A percentile compares a stretch with the other conserved stretches of the same genome.
Conservation (phyloP, 2,888 invertebrate species). For the Agapetus fuscipes region DNA sequence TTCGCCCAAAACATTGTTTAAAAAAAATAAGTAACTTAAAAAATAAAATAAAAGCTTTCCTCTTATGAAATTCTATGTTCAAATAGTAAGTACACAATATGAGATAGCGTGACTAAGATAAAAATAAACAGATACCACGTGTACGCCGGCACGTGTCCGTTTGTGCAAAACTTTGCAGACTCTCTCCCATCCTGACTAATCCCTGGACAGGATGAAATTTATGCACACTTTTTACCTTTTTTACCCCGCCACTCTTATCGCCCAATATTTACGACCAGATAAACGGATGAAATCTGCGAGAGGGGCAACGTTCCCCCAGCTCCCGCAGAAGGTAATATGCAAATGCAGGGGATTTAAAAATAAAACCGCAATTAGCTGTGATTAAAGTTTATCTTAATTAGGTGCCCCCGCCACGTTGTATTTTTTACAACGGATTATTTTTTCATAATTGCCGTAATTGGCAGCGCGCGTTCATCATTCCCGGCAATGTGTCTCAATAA, state of each 20-base stretch:
- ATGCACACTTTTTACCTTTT: conserved; percentile 14
- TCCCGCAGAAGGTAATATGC: conserved; percentile 19
- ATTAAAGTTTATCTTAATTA: conserved; percentile 22
- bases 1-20: too few relatives aligned
- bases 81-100: too few relatives aligned
- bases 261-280: conserved; percentile 22
- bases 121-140: too few relatives aligned
- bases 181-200: conserved; percentile 6
- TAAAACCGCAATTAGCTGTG: conserved; percentile 22
- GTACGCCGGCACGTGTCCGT: not conserved
- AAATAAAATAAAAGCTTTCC: not conserved
- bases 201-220: conserved; percentile 12
- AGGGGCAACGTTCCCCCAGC: conserved; percentile 7
- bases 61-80: too few relatives aligned
- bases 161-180: conserved; percentile 15
- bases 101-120: too few relatives aligned
- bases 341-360: conserved; percentile 20
- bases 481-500: too few relatives aligned
- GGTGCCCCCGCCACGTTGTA: conserved; percentile 7
- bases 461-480: not conserved
- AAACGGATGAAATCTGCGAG: conserved; percentile 17
- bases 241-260: conserved; percentile 20
- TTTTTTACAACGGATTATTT: conserved; percentile 4
- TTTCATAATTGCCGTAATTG: conserved; percentile 11
- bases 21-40: not conserved